Evolutionary conservation across 2,797 vertebrate genomes (phyloP).

Genomic region (Gorsachius magnificus): DNA sequence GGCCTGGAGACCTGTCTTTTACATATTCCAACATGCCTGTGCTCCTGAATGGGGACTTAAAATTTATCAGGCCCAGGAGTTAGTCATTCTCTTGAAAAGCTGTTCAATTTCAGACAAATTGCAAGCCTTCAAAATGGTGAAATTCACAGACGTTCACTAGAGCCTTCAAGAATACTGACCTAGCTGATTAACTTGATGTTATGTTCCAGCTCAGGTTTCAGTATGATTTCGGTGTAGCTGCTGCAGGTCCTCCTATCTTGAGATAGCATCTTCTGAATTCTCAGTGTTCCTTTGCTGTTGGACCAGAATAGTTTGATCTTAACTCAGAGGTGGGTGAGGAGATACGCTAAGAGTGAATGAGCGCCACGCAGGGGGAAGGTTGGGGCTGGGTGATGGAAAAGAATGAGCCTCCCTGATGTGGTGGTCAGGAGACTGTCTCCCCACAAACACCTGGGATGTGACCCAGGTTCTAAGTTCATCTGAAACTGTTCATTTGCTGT

Average conservation of each 20-base stretch:
- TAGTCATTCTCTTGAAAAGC: background rate
- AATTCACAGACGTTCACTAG: background rate
- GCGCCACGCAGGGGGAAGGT: fast-evolving
- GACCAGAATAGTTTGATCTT: no score
- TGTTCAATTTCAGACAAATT: background rate
- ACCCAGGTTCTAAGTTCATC: background rate
- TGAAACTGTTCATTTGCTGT: background rate
- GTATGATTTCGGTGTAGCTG: background rate
- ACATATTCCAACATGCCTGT: background rate
- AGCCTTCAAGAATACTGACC: background rate
- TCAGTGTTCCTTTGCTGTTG: background rate
- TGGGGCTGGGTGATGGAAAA: background rate
- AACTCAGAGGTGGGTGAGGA: background rate
- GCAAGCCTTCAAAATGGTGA: background rate
- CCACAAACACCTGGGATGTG: fast-evolving
- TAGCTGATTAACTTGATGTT: background rate
- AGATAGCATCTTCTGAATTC: background rate
- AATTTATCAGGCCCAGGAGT: background rate
- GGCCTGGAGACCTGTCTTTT: background rate
- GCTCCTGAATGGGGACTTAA: background rate
- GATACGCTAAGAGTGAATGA: background rate
- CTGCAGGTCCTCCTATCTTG: background rate
- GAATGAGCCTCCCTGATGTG: background rate
- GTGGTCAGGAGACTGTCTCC: background rate
- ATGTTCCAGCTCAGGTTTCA: background rate